Percentiles rank a stretch among this genome's conserved stretches.
phyloP scores from a whole-genome alignment of 2,113 vertebrate genomes.

The Columbina picui region DNA sequence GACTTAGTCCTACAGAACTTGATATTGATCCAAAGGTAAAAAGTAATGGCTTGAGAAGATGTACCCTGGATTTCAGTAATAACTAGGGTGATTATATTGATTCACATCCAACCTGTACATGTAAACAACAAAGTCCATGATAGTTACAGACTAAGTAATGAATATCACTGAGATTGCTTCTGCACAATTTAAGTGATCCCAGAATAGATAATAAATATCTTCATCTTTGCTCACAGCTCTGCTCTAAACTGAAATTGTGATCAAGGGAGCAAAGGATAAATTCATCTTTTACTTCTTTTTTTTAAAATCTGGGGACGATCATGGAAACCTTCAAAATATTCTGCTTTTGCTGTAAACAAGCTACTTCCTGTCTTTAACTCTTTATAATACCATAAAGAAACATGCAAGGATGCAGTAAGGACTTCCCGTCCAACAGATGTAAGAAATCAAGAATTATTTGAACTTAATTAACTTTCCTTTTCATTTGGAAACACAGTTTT shows the following conservation, averaged over 20 bases:
- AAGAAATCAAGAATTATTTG: neutral
- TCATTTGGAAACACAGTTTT: neutral
- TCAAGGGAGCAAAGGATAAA: neutral
- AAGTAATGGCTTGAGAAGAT: neutral
- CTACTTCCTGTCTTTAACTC: neutral
- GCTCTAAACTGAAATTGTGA: neutral
- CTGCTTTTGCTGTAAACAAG: neutral
- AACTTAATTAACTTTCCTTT: neutral
- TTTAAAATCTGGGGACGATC: neutral
- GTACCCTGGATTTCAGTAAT: neutral
- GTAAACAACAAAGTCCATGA: neutral
- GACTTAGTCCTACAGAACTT: neutral
- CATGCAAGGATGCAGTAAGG: neutral
- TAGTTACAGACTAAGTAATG: neutral
- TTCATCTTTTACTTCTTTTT: neutral
- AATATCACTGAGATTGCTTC: neutral
- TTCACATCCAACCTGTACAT: neutral
- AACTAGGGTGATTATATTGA: neutral
- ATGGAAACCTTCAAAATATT: neutral
- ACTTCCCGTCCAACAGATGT: neutral
- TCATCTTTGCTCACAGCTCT: neutral
- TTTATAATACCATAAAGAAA: neutral
- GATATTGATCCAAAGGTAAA: neutral
- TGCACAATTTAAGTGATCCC: neutral
- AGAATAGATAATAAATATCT: neutral